Base-by-base conservation (phyloP, 1,140 invertebrate species). In the Phocides pigmalion region DNA sequence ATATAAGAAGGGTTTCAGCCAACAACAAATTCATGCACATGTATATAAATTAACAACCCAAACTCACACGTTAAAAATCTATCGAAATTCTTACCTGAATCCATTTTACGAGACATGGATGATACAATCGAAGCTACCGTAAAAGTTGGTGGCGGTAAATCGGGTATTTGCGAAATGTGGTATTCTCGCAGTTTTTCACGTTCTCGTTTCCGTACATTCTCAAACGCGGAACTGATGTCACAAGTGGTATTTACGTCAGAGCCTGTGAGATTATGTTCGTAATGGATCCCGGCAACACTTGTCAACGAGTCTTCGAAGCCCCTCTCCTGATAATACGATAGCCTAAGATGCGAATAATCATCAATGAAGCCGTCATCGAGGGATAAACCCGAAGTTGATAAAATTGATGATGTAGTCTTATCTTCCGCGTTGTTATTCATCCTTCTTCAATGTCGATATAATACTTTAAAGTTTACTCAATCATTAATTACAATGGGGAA, bases 321-420 rank as follows among this genome's bases (percentile, higher is more conserved):
- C n/a, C 70, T 69, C 14, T 59, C 12, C 46, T 77, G 79, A 67
- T 87, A 87, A 62, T 88, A 86, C 3, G 81, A 86, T 15, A 86
- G 67, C 16, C 82, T 69, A 4, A 88, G 71, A 63, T 88, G 83
- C 4, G 82, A 86, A 50, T 82, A 81, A 58, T 88, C 85, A 14
- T 88, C 85, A 25, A 88, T 86, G 59, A 76, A 83, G 25, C 62
- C 78, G 5, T 67, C 63, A 19, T 62, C 58, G 4, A 41, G 51
- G 9, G 51, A 49, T 20, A 54, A 32, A 22, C 64, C 65, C 8
- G 49, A 35, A 14, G 49, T 51, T 17, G 66, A 58, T 62, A 71
- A 50, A 15, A 28, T 51, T 15, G 65, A 63, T 46, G 72, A 70
- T 6, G 66, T 32, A 44, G 71, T 53, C 22, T 14, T 61, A 6